phyloP scores from a whole-genome alignment of 1,140 invertebrate species.

The Vanessa tameamea region DNA sequence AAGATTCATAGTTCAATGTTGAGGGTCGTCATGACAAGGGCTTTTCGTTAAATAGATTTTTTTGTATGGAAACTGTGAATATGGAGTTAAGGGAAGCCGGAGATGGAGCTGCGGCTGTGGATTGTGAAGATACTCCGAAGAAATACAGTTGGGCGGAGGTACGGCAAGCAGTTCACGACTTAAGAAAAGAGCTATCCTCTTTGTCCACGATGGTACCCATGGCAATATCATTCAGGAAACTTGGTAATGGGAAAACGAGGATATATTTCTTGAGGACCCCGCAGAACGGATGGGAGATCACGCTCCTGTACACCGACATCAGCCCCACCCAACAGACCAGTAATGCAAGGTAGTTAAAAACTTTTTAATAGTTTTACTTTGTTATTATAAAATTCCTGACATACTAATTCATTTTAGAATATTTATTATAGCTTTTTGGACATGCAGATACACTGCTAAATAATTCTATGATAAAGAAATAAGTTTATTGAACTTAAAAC shows the following conservation, averaged over 20 bases:
- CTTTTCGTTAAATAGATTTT: slow-evolving; percentile 34
- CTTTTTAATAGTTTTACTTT: not conserved
- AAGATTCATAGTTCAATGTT: slow-evolving; percentile 47
- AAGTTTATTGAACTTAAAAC: no score
- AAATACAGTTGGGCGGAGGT: slow-evolving; percentile 89
- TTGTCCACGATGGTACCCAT: slow-evolving; percentile 89
- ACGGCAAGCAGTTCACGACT: slow-evolving; percentile 89
- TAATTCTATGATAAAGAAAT: no score
- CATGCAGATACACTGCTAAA: no score
- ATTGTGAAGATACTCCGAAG: slow-evolving; percentile 60
- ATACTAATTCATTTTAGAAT: not conserved
- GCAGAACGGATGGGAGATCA: slow-evolving; percentile 92
- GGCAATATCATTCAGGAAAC: slow-evolving; percentile 88
- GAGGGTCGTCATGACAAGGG: slow-evolving; percentile 53
- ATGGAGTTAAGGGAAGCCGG: slow-evolving; percentile 75
- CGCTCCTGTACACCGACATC: slow-evolving; percentile 92
- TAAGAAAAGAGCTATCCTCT: slow-evolving; percentile 88
- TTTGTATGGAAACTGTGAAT: slow-evolving; percentile 63
- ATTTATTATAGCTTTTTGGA: not conserved
- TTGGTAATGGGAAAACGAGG: slow-evolving; percentile 88
- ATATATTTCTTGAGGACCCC: slow-evolving; percentile 95
- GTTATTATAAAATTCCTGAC: not conserved
- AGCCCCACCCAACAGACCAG: slow-evolving; percentile 66
- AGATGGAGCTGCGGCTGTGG: slow-evolving; percentile 65
- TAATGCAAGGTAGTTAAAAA: slow-evolving; percentile 53